Evolutionary conservation across 2,888 invertebrate species (phyloP).

Genomic region (Helobdella robusta): DNA sequence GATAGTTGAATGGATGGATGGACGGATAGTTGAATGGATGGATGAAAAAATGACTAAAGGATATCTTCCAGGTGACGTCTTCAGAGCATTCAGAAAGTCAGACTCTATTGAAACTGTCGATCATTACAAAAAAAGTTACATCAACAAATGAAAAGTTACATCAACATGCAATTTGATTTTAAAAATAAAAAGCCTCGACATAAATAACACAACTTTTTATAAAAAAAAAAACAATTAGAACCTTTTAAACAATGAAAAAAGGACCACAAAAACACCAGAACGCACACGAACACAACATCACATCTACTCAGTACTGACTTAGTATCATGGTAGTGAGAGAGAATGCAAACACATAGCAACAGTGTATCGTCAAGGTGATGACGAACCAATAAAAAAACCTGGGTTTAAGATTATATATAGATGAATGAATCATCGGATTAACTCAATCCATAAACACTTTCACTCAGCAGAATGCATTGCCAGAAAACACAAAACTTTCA

Average conservation of each 20-base stretch:
- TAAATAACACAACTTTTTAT: too few relatives aligned
- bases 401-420: background rate
- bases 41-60: too few relatives aligned
- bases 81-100: slow-evolving; percentile 70
- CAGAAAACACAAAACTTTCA: too few relatives aligned
- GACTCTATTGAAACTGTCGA: slow-evolving; percentile 31
- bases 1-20: too few relatives aligned
- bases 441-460: too few relatives aligned
- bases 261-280: background rate
- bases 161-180: background rate
- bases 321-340: slow-evolving; percentile 89
- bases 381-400: slow-evolving; percentile 86
- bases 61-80: slow-evolving; percentile 73
- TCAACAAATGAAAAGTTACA: background rate
- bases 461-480: too few relatives aligned
- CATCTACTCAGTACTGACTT: too few relatives aligned
- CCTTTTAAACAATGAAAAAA: background rate
- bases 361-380: slow-evolving; percentile 87
- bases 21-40: too few relatives aligned
- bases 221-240: too few relatives aligned
- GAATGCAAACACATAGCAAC: slow-evolving; percentile 94
- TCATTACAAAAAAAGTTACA: background rate
- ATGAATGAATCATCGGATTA: too few relatives aligned
- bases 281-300: background rate
- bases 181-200: too few relatives aligned